Percentiles rank a stretch among this genome's conserved stretches.
Evolutionary conservation across 2,888 invertebrate genomes (phyloP).

Genomic region (Linnaemya vulpina): DNA sequence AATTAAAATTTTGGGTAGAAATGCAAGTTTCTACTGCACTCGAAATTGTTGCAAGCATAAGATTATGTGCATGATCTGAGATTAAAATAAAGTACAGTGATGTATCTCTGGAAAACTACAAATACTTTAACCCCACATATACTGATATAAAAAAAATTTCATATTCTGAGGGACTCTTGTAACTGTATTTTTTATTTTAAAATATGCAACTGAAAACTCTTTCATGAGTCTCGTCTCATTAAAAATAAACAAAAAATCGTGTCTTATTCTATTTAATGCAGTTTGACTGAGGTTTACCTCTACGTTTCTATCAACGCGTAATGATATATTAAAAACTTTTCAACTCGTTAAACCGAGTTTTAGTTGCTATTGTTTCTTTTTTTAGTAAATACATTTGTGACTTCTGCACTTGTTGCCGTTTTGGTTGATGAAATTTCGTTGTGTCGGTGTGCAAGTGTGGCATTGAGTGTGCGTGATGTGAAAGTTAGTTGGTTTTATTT

Average conservation of each 20-base stretch:
- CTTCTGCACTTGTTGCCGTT: constrained; percentile 65
- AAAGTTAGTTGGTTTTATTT: constrained; percentile 27
- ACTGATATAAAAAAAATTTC: no score
- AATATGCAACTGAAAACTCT: no score
- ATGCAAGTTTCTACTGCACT: no score
- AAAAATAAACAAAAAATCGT: background rate
- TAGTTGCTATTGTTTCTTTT: constrained; percentile 29
- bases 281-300: background rate
- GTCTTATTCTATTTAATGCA: background rate
- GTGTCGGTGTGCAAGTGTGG: background rate
- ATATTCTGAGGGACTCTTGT: no score
- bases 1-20: no score
- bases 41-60: no score
- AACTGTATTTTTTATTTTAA: no score
- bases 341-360: constrained; percentile 20
- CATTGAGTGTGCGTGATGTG: constrained; percentile 50
- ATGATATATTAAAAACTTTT: constrained; percentile 34
- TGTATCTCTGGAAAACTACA: no score
- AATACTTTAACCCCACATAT: no score
- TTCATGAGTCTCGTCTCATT: no score
- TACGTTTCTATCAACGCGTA: background rate
- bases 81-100: no score
- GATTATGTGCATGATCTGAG: no score
- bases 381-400: constrained; percentile 58
- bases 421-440: background rate